phyloP scores from a whole-genome alignment of 2,113 vertebrate genomes.

The Oxygymnocypris stewartii region DNA sequence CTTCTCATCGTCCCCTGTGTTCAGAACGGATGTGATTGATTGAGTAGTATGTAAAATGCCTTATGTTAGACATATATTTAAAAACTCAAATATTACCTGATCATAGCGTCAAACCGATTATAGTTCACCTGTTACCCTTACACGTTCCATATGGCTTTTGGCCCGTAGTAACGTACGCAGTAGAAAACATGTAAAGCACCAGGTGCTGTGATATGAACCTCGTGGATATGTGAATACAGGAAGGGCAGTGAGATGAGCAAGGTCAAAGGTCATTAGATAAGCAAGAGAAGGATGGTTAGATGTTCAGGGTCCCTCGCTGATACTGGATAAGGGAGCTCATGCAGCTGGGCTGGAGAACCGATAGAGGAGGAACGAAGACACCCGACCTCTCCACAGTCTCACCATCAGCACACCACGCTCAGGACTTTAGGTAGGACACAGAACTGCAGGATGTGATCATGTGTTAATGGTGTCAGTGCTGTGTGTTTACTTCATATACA shows the following conservation, averaged over 20 bases:
- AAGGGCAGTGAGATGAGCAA: conserved; percentile 54
- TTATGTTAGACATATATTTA: conserved; percentile 40
- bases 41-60: background rate
- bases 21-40: conserved; percentile 36
- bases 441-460: conserved; percentile 69
- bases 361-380: conserved; percentile 38
- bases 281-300: conserved; percentile 60
- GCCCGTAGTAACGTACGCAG: conserved; percentile 44
- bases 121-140: conserved; percentile 47
- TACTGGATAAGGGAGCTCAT: conserved; percentile 70
- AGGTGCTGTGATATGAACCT: conserved; percentile 49
- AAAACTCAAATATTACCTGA: conserved; percentile 47
- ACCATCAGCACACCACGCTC: conserved; percentile 52
- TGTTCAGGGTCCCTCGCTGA: conserved; percentile 72
- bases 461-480: background rate
- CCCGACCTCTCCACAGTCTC: conserved; percentile 38
- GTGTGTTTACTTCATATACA: background rate
- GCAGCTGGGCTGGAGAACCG: conserved; percentile 70
- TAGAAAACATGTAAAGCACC: conserved; percentile 58
- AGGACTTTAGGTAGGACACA: conserved; percentile 86
- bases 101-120: conserved; percentile 47
- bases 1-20: conserved; percentile 27
- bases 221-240: conserved; percentile 42
- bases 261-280: conserved; percentile 55
- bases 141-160: conserved; percentile 57